Conservation (phyloP, 2,888 invertebrate genomes). For the Ichneumoninae sp. region DNA sequence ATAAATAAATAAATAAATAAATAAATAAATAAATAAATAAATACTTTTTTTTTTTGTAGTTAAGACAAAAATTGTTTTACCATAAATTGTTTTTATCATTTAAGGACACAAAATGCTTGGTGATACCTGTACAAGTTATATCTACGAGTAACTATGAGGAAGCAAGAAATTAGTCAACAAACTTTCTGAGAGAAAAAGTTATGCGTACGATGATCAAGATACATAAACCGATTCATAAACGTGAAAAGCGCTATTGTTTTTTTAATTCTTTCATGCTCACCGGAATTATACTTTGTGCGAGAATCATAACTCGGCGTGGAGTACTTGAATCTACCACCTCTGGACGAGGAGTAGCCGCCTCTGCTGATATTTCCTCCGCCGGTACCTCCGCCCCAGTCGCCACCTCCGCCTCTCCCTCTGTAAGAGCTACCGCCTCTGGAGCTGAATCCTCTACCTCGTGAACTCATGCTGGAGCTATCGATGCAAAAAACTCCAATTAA, state of each 20-base stretch:
- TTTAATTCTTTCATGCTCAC: slow-evolving; percentile 66
- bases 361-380: slow-evolving; percentile 76
- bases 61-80: too few species aligned
- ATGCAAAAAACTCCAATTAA: slow-evolving; percentile 17
- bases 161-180: background rate
- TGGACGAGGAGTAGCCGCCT: slow-evolving; percentile 80
- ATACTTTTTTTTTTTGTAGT: too few species aligned
- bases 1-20: too few species aligned
- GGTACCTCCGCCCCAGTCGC: slow-evolving; percentile 74
- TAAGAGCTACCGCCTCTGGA: slow-evolving; percentile 80
- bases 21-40: too few species aligned
- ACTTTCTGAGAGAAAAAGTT: background rate
- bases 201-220: background rate
- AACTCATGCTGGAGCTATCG: slow-evolving; percentile 79
- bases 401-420: slow-evolving; percentile 79
- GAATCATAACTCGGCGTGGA: slow-evolving; percentile 80
- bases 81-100: too few species aligned
- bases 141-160: too few species aligned
- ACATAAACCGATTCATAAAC: background rate
- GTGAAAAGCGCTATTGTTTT: background rate
- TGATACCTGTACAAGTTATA: too few species aligned
- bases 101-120: too few species aligned
- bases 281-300: slow-evolving; percentile 80
- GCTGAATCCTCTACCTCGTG: slow-evolving; percentile 80
- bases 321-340: slow-evolving; percentile 81